These are phyloP conservation scores for Drosophila ercepeae DNA, from an alignment of 1,140 invertebrate genomes.

Conservation along the genomic window DNA sequence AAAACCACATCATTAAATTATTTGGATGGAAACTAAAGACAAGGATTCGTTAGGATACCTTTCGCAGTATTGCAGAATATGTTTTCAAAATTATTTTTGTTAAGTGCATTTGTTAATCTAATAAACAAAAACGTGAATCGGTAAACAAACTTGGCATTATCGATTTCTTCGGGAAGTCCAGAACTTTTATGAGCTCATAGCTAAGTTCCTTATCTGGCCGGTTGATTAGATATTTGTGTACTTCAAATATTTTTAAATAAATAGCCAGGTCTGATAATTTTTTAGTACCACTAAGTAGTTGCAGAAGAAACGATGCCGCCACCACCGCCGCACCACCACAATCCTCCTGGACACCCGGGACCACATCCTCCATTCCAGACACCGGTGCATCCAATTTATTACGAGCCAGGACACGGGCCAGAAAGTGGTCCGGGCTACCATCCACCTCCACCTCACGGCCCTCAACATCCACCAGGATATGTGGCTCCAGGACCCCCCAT, in stretches of 20 bases:
- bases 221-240: not conserved
- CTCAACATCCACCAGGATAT: constrained; percentile 21
- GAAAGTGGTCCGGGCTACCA: constrained; percentile 9
- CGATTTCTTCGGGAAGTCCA: not conserved
- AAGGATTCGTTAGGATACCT: not conserved
- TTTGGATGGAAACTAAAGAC: not conserved
- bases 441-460: constrained; percentile 21
- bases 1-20: constrained; percentile 14
- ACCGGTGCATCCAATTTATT: constrained; percentile 26
- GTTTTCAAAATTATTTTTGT: not conserved
- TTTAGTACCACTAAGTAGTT: constrained; percentile 8
- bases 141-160: not conserved
- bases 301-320: constrained; percentile 17
- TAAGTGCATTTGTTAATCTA: not conserved
- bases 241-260: constrained; percentile 12
- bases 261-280: not conserved
- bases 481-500: constrained; percentile 31
- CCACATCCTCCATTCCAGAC: constrained; percentile 17
- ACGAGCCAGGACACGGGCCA: constrained; percentile 14
- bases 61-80: not conserved
- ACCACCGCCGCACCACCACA: constrained; percentile 17
- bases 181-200: constrained; percentile 3
- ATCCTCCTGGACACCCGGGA: constrained; percentile 7
- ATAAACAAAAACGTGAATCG: not conserved
- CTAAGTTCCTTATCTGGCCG: constrained; percentile 3